These are phyloP conservation scores for Eucidaris tribuloides DNA, from an alignment of 35 echinoderm and acorn worm genomes.

Conservation along the genomic window DNA sequence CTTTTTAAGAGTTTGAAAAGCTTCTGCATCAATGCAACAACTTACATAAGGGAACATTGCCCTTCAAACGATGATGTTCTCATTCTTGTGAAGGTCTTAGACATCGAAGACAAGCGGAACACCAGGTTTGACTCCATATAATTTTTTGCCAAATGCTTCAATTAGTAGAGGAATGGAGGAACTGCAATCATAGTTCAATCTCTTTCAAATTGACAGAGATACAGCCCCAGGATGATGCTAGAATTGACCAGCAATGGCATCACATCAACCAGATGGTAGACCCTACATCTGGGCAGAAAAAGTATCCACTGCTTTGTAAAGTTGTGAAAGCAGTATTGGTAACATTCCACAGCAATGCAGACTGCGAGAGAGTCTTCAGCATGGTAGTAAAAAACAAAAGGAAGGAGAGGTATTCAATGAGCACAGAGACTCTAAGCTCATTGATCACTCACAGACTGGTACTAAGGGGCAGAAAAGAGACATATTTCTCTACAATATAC, in stretches of 20 bases:
- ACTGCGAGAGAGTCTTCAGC: conserved; percentile 50
- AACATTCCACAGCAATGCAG: conserved; percentile 45
- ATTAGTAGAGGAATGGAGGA: neutral
- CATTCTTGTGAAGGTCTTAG: neutral
- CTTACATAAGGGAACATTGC: neutral
- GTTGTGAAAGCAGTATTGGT: conserved; percentile 24
- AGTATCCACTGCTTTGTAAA: conserved; percentile 11
- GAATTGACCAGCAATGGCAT: neutral
- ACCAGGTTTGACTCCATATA: neutral
- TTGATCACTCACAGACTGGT: neutral
- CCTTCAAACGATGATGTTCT: neutral
- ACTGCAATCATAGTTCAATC: neutral
- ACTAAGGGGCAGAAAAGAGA: neutral
- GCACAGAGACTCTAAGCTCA: neutral
- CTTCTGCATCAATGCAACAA: neutral
- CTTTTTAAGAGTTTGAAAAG: neutral
- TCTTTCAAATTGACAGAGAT: neutral
- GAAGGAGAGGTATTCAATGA: neutral
- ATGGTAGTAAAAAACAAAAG: conserved; percentile 29
- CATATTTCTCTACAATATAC: neutral
- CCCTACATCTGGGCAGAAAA: conserved; percentile 5
- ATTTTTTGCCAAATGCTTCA: neutral
- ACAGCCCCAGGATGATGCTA: neutral
- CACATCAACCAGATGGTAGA: neutral
- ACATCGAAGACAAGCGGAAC: neutral